phyloP scores from a whole-genome alignment of 2,113 vertebrate genomes.

The Brevimyrus niger region DNA sequence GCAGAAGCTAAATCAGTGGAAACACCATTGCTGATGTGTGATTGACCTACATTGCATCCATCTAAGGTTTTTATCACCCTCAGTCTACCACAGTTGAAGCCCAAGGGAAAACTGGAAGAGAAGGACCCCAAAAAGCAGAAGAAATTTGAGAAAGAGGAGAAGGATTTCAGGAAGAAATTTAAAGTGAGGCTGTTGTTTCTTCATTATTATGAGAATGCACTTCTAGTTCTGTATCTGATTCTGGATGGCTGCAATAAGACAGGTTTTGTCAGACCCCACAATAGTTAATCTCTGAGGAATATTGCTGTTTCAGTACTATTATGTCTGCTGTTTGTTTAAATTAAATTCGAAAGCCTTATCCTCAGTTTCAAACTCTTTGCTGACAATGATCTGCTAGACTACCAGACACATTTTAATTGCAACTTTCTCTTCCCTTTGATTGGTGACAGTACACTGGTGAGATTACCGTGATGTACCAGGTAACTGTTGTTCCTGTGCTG shows the following conservation, averaged over 20 bases:
- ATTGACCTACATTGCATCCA: background rate
- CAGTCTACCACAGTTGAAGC: constrained; percentile 8
- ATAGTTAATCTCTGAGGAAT: background rate
- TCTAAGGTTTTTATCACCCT: background rate
- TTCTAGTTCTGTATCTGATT: background rate
- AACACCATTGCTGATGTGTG: background rate
- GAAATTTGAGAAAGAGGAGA: constrained; percentile 81
- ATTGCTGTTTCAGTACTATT: background rate
- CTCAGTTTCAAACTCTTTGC: background rate
- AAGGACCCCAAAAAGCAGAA: constrained; percentile 67
- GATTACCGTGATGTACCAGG: constrained; percentile 62
- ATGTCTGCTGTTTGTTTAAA: background rate
- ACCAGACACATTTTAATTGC: background rate
- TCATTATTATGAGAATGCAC: background rate
- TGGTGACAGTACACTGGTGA: constrained; percentile 63
- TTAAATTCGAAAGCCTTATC: background rate
- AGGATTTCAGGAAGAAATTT: constrained; percentile 88
- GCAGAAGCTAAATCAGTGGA: background rate
- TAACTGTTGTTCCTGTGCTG: constrained; percentile 45
- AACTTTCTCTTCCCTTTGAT: background rate
- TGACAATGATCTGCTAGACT: background rate
- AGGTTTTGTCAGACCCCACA: background rate
- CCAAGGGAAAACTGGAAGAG: constrained; percentile 29
- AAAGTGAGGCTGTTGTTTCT: constrained; percentile 58
- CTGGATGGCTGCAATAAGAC: background rate